These are phyloP conservation scores for Lucilia sericata DNA, from an alignment of 1,140 invertebrate species.

Conservation along the genomic window DNA sequence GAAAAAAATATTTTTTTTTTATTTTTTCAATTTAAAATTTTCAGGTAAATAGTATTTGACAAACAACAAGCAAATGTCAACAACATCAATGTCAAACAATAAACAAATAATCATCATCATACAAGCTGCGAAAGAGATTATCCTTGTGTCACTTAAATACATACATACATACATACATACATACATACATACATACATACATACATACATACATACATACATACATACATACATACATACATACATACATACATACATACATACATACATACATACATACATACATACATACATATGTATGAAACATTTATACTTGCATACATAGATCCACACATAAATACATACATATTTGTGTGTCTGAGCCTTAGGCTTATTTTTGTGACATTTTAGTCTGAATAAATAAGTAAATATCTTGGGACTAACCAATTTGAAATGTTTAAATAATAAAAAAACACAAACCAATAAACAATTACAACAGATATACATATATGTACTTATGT, in stretches of 20 bases:
- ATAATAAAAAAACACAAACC: neutral
- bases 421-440: neutral
- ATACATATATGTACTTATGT: neutral
- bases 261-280: neutral
- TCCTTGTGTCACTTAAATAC: slow-evolving; percentile 1
- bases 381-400: neutral
- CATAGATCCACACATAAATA: neutral
- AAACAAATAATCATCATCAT: slow-evolving; percentile 31
- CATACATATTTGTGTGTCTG: neutral
- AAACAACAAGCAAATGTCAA: slow-evolving; percentile 30
- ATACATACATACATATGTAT: neutral
- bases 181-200: neutral
- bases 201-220: neutral
- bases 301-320: no score
- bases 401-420: neutral
- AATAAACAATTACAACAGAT: neutral
- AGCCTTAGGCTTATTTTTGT: neutral
- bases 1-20: neutral
- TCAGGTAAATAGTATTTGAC: slow-evolving; percentile 21
- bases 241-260: neutral
- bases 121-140: slow-evolving; percentile 34
- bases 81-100: slow-evolving; percentile 36
- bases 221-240: neutral
- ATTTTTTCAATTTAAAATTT: neutral
- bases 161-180: neutral